These are phyloP conservation scores for Chrysaora quinquecirrha DNA, from an alignment of 30 jellyfish, hydroid and myxozoan genomes.

Conservation along the genomic window DNA sequence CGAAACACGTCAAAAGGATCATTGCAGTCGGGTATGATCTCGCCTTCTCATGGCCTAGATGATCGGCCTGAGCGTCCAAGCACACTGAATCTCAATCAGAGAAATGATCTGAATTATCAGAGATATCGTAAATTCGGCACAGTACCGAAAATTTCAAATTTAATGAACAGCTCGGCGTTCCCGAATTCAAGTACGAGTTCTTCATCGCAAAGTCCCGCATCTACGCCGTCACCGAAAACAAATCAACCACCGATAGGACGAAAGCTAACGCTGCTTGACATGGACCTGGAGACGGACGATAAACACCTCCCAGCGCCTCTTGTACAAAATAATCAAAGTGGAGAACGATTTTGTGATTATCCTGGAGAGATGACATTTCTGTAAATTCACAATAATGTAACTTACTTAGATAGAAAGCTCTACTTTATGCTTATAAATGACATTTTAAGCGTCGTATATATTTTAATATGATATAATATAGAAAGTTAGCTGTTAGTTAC, in stretches of 20 bases:
- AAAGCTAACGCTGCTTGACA: conserved; percentile 46
- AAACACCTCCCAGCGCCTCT: conserved; percentile 42
- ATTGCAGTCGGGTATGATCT: conserved; percentile 8
- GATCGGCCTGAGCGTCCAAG: conserved; percentile 81
- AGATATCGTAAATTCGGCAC: conserved; percentile 28
- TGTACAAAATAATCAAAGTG: conserved; percentile 3
- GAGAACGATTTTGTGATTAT: not conserved
- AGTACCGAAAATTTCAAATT: conserved; percentile 45
- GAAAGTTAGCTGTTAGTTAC: no score
- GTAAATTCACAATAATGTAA: no score
- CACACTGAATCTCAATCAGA: conserved; percentile 76
- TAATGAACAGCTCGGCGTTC: conserved; percentile 75
- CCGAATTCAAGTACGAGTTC: conserved; percentile 90
- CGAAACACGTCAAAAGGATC: conserved; percentile 53
- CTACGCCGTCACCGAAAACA: conserved; percentile 97
- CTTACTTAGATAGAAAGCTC: no score
- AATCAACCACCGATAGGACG: conserved; percentile 34
- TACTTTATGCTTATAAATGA: no score
- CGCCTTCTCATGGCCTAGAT: conserved; percentile 40
- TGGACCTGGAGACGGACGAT: conserved; percentile 37
- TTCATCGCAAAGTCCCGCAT: conserved; percentile 97
- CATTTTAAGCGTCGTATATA: no score
- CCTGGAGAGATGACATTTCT: conserved; percentile 50
- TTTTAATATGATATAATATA: no score
- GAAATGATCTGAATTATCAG: conserved; percentile 15